A percentile compares a stretch with the other conserved stretches of the same genome.
These are phyloP conservation scores for Esox lucius DNA, from an alignment of 2,797 vertebrate genomes.

Conservation along the genomic window DNA sequence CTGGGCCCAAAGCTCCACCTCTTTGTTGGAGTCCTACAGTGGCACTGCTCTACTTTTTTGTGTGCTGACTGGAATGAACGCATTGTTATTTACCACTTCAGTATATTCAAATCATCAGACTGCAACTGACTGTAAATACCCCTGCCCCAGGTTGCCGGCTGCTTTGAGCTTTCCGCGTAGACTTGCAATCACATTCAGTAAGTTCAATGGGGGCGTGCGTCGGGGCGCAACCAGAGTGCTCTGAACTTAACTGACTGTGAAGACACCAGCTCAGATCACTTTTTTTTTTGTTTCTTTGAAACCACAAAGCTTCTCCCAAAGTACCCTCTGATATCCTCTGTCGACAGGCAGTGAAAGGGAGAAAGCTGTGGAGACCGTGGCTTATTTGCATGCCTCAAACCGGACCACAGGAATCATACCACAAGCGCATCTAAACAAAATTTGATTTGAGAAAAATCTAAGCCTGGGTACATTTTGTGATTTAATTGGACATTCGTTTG, in stretches of 20 bases:
- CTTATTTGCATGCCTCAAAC: neutral
- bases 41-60: slow-evolving; percentile 44
- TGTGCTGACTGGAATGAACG: slow-evolving; percentile 29
- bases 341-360: neutral
- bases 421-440: neutral
- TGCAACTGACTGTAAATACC: slow-evolving; percentile 36
- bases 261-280: slow-evolving; percentile 21
- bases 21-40: slow-evolving; percentile 34
- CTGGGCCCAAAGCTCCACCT: slow-evolving; percentile 7
- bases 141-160: slow-evolving; percentile 17
- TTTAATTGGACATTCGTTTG: neutral
- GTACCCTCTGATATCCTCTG: neutral
- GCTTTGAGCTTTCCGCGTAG: slow-evolving; percentile 31
- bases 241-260: slow-evolving; percentile 17
- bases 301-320: slow-evolving; percentile 3
- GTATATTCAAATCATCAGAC: slow-evolving; percentile 44
- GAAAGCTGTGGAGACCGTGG: neutral
- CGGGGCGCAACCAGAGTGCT: slow-evolving; percentile 17
- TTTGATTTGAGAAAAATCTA: neutral
- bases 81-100: slow-evolving; percentile 37
- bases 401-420: neutral
- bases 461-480: neutral
- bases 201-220: slow-evolving; percentile 3
- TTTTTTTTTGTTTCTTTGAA: slow-evolving; percentile 3
- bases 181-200: slow-evolving; percentile 33